Percentiles rank a stretch among this genome's conserved stretches.
Evolutionary conservation across 2,888 invertebrate species (phyloP).

Genomic region (Diaprepes abbreviatus): DNA sequence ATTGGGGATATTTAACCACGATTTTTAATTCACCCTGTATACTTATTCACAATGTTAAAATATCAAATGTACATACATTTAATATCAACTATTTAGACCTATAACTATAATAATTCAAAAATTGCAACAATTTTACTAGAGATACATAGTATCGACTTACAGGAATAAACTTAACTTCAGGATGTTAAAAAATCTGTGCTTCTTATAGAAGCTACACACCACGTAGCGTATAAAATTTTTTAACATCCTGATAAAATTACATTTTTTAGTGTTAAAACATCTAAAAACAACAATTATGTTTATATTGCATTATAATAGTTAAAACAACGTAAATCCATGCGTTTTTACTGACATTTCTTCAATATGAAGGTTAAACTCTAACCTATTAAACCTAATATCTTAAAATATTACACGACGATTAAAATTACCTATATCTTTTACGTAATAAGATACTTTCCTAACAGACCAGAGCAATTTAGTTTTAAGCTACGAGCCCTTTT

Average conservation of each 20-base stretch:
- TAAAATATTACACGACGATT: slow-evolving; percentile 11
- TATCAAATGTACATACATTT: slow-evolving; percentile 47
- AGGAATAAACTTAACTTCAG: slow-evolving; percentile 34
- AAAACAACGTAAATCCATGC: slow-evolving; percentile 48
- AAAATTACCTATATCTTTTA: not conserved
- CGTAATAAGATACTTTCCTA: not conserved
- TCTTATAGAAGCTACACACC: not conserved
- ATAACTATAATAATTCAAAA: slow-evolving; percentile 59
- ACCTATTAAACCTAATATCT: slow-evolving; percentile 29
- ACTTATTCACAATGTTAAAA: slow-evolving; percentile 34
- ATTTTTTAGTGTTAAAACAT: slow-evolving; percentile 43
- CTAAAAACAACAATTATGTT: slow-evolving; percentile 43
- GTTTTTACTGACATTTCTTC: slow-evolving; percentile 56
- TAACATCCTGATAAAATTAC: slow-evolving; percentile 34
- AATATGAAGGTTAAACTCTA: slow-evolving; percentile 62
- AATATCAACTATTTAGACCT: slow-evolving; percentile 34
- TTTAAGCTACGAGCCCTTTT: too few relatives aligned
- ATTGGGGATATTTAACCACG: not conserved
- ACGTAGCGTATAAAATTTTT: not conserved
- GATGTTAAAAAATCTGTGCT: slow-evolving; percentile 28
- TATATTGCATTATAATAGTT: slow-evolving; percentile 39
- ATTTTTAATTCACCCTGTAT: slow-evolving; percentile 20
- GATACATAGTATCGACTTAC: slow-evolving; percentile 70
- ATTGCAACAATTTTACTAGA: slow-evolving; percentile 69
- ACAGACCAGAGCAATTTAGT: too few relatives aligned